phyloP scores from a whole-genome alignment of 1,140 invertebrate species.

The Nymphalis io region DNA sequence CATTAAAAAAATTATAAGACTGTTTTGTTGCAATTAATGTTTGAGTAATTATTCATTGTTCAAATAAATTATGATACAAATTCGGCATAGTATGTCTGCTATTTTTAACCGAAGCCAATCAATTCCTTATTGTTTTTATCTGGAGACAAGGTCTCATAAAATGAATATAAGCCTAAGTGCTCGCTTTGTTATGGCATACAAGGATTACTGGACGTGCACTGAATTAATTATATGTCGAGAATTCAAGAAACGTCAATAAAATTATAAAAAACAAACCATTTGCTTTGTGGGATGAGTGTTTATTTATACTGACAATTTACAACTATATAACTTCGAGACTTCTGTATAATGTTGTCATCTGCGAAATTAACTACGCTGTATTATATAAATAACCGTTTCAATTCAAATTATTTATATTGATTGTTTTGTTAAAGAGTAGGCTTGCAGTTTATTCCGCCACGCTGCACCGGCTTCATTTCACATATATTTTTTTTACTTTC shows the following conservation, averaged over 20 bases:
- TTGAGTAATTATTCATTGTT: neutral
- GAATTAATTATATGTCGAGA: slow-evolving; percentile 3
- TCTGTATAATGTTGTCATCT: neutral
- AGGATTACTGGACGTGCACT: neutral
- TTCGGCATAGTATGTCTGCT: neutral
- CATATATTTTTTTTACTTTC: no score
- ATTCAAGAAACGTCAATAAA: neutral
- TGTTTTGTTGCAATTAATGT: neutral
- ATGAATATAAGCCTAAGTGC: slow-evolving; percentile 1
- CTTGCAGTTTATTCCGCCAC: no score
- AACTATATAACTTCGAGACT: neutral
- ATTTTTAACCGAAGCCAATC: neutral
- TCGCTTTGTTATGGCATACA: slow-evolving; percentile 7
- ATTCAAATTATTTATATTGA: no score
- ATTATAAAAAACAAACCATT: neutral
- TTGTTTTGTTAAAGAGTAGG: no score
- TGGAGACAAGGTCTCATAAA: slow-evolving; percentile 4
- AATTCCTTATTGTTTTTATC: slow-evolving; percentile 4
- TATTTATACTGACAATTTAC: neutral
- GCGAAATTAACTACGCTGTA: neutral
- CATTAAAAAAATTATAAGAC: no score
- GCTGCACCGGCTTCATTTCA: no score
- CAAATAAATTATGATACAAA: neutral
- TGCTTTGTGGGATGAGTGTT: neutral
- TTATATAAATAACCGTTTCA: no score